Base-by-base conservation (phyloP, 2,113 vertebrate species). In the Furnarius figulus region DNA sequence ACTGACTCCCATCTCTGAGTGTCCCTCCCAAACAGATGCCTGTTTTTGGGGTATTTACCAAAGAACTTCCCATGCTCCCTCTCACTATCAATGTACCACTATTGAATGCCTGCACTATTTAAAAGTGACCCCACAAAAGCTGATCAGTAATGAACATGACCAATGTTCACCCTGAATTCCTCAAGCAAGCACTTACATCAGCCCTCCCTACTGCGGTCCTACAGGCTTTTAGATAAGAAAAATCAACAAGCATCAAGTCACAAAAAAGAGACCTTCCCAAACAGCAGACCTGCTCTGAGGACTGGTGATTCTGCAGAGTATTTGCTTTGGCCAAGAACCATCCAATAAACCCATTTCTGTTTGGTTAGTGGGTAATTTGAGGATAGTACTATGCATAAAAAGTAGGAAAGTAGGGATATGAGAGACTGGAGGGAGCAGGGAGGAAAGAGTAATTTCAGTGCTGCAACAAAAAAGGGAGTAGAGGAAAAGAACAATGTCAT, bases 401-500 rank as follows among this genome's bases (percentile, higher is more conserved):
- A 47, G 30, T 37, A 89, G 35, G 28, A 28, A 40, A 74, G 10
- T 2, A 31, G 33, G 22, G 35, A 25, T 27, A 14, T 1, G 5
- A 71, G 53, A 70, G 31, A 7, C 20, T 15, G 7, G 9, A 6
- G 27, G 10, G 10, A 27, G 68, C 7, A 24, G 3, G 5, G 6
- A 28, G 8, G 14, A 9, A 49, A 30, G 18, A 37, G 4, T 2
- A 11, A 74, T 61, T 53, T 49, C 16, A 53, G 24, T 14, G 33
- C 53, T 68, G 24, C 12, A 30, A 49, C 7, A 66, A 47, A 52
- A 47, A 44, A 50, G 3, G 8, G 9, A 18, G 9, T 2, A n/a
- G 12, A 77, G 71, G 6, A 33, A 68, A 76, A 73, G 27, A 72
- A 17, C 3, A 5, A 4, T 1, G 9, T 8, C 14, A 0, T 6